Evolutionary conservation across 2,113 vertebrate genomes (phyloP), one percentile per base, ranked within the genome.

Genomic region (Raja brachyura): DNA sequence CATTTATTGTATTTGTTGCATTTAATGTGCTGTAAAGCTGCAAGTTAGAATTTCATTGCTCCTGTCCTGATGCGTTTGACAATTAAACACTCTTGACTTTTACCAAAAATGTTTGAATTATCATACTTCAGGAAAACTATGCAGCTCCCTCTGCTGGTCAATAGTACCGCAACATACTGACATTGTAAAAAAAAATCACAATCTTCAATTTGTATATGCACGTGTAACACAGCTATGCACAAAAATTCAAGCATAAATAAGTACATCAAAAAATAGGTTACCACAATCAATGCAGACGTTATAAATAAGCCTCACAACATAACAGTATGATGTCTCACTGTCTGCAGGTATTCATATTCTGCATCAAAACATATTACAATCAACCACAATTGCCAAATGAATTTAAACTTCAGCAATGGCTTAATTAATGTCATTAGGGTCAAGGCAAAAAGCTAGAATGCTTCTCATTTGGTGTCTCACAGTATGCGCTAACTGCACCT

Each of bases 341-440:
- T 20, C 31, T 48, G 16, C 33, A 28, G 66, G 31, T 90, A 22
- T 10, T 31, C 31, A 70, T 31, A 70, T 1, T 11, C 16, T 11
- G 5, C 31, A 70, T 70, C 48, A 39, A 92, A 92, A 73, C 68
- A 73, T 90, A 33, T 66, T 90, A 90, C n/a, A 31, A 39, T 39
- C 11, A 28, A 73, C 22, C 1, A 54, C 22, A 25, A 73, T 20
- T n/a, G 68, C 33, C 68, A 73, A 92, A 73, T 48, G 16, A 74
- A 92, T 92, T 74, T 22, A 39, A 73, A 74, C 54, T 31, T 22
- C 66, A 70, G 39, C 39, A 74, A 73, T 92, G 66, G 90, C 33
- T 92, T 74, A 92, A 73, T 18, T 73, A 92, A 73, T 88, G 66
- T 92, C 90, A 70, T 54, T 54, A 73, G 68, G 90, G 22, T 73